phyloP scores from a whole-genome alignment of 2,113 vertebrate genomes.

The Ailurus styani region DNA sequence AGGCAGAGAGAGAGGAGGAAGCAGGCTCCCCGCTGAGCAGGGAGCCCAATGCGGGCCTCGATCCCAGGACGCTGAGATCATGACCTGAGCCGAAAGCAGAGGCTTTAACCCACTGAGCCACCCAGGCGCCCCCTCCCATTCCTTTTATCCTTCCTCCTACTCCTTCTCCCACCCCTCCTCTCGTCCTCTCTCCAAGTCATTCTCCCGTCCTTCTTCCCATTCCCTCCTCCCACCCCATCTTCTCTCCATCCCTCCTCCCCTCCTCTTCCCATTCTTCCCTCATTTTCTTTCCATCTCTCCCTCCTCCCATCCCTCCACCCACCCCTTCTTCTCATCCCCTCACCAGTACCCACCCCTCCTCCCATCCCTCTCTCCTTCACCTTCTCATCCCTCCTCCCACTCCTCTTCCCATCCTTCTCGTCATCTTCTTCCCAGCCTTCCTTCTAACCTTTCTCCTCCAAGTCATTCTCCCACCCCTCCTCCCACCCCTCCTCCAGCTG shows the following conservation, averaged over 20 bases:
- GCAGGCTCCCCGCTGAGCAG: too few species aligned
- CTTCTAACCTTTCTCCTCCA: neutral
- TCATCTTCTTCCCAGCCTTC: neutral
- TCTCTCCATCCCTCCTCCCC: neutral
- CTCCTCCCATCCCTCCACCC: neutral
- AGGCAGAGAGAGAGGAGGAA: too few species aligned
- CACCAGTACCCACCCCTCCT: neutral
- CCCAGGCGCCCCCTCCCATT: too few species aligned
- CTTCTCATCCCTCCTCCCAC: neutral
- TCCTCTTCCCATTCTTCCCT: neutral
- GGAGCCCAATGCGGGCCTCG: too few species aligned
- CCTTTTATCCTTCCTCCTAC: neutral
- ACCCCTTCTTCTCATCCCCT: too few species aligned
- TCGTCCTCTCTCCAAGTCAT: neutral
- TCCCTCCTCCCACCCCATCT: neutral
- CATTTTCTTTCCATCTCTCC: neutral
- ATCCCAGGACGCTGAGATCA: too few species aligned
- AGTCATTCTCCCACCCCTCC: neutral
- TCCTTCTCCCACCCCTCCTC: neutral
- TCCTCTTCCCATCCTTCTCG: neutral
- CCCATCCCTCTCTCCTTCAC: neutral
- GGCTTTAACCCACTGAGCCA: too few species aligned
- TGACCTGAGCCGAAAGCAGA: too few species aligned
- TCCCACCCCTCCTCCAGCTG: neutral
- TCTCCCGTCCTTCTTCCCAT: neutral